phyloP scores from a whole-genome alignment of 2,113 vertebrate species.

The Corythaeola cristata region DNA sequence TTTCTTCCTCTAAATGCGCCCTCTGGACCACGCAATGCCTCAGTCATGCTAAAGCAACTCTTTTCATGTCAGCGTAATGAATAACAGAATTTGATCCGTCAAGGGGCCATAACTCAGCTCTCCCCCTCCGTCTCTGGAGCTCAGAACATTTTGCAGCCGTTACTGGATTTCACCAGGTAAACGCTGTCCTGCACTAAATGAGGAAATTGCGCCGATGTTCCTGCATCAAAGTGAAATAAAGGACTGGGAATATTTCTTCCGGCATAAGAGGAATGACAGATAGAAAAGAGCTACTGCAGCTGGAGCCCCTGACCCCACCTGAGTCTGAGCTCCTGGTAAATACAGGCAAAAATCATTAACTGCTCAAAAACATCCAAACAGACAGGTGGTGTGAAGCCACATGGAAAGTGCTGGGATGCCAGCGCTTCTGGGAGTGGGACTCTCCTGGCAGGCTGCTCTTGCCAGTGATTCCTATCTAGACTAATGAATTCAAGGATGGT shows the following conservation, averaged over 20 bases:
- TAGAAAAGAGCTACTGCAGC: neutral
- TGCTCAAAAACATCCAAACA: neutral
- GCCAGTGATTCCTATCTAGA: neutral
- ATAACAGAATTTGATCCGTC: neutral
- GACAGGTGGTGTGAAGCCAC: neutral
- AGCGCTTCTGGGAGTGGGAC: neutral
- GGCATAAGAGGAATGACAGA: neutral
- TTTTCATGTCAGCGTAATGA: neutral
- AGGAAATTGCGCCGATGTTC: neutral
- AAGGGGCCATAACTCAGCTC: neutral
- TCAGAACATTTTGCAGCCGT: neutral
- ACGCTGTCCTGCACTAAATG: fast-evolving
- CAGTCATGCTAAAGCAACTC: neutral
- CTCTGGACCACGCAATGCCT: neutral
- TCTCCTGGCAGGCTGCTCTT: neutral
- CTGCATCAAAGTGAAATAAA: neutral
- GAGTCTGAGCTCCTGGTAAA: neutral
- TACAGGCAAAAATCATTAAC: neutral
- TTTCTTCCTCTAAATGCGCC: neutral
- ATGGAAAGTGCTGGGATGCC: neutral
- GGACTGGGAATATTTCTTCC: neutral
- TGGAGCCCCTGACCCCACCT: too few species aligned
- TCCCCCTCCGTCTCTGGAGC: neutral
- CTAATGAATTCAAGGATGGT: neutral
- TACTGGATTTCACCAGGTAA: neutral